Evolutionary conservation across 2,888 invertebrate genomes (phyloP).

Genomic region (Neoaliturus tenellus): DNA sequence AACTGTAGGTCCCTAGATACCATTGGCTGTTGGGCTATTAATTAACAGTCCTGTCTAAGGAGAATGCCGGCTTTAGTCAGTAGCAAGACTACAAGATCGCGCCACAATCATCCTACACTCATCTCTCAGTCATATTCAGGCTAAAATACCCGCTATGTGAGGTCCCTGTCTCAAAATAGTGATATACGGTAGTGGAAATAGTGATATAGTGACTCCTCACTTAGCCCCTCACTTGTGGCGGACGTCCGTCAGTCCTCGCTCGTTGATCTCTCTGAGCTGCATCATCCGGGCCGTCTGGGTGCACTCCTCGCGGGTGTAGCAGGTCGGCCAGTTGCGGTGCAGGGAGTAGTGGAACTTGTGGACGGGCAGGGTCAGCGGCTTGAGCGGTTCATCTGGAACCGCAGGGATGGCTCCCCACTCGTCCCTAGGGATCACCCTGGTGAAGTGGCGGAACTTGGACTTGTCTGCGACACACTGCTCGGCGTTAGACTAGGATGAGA

Average conservation of each 20-base stretch:
- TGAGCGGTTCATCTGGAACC: neutral
- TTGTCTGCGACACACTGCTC: neutral
- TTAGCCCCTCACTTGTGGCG: neutral
- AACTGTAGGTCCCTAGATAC: too few species aligned
- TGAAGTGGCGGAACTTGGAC: neutral
- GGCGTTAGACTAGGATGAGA: too few species aligned
- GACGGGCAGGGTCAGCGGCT: neutral
- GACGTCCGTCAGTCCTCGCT: neutral
- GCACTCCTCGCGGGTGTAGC: neutral
- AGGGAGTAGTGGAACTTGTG: conserved; percentile 2
- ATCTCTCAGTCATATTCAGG: too few species aligned
- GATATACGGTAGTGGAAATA: too few species aligned
- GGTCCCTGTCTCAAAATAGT: too few species aligned
- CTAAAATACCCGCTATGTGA: too few species aligned
- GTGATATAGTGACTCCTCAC: too few species aligned
- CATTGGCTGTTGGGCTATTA: too few species aligned
- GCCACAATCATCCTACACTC: too few species aligned
- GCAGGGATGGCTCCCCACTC: conserved; percentile 16
- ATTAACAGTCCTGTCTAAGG: too few species aligned
- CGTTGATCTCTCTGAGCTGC: conserved; percentile 24
- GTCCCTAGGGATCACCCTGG: neutral
- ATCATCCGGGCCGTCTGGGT: neutral
- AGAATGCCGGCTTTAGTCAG: too few species aligned
- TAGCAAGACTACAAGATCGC: too few species aligned
- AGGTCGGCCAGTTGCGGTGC: conserved; percentile 1